A percentile compares a stretch with the other conserved stretches of the same genome.
Evolutionary conservation across 2,113 vertebrate genomes (phyloP).

Genomic region (Drymodes brunneopygia): DNA sequence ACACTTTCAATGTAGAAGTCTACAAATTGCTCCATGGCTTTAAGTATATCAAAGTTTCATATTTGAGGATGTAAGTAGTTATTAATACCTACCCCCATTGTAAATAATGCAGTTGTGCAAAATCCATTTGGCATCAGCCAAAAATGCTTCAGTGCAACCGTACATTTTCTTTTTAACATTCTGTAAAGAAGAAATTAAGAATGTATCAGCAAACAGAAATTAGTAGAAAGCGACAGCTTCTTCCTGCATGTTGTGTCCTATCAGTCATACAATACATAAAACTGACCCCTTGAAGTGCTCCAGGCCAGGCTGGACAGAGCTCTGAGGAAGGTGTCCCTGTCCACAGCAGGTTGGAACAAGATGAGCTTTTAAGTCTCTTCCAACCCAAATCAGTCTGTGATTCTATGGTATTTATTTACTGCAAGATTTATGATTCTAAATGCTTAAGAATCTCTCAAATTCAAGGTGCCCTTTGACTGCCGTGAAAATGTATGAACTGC

Average conservation of each 20-base stretch:
- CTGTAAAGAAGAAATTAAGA: slow-evolving; percentile 62
- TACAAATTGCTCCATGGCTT: background rate
- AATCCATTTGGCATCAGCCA: slow-evolving; percentile 98
- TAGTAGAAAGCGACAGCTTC: background rate
- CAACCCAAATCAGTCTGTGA: background rate
- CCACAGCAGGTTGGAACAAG: background rate
- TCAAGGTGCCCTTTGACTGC: background rate
- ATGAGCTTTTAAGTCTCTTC: background rate
- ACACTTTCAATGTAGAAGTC: background rate
- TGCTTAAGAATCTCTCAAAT: background rate
- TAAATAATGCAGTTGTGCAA: slow-evolving; percentile 99
- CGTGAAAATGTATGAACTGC: background rate
- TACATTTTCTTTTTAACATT: slow-evolving; percentile 99
- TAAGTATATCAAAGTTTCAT: background rate
- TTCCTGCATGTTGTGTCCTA: background rate
- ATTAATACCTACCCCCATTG: slow-evolving; percentile 84
- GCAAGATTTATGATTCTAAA: background rate
- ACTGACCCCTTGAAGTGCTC: background rate
- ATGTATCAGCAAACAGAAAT: background rate
- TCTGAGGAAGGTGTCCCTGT: background rate
- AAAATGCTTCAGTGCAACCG: slow-evolving; percentile 96
- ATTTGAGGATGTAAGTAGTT: background rate
- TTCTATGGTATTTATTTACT: background rate
- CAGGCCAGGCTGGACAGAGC: background rate
- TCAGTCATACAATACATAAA: background rate